Conservation (phyloP, 2,888 invertebrate species). For the Eilema depressum region DNA sequence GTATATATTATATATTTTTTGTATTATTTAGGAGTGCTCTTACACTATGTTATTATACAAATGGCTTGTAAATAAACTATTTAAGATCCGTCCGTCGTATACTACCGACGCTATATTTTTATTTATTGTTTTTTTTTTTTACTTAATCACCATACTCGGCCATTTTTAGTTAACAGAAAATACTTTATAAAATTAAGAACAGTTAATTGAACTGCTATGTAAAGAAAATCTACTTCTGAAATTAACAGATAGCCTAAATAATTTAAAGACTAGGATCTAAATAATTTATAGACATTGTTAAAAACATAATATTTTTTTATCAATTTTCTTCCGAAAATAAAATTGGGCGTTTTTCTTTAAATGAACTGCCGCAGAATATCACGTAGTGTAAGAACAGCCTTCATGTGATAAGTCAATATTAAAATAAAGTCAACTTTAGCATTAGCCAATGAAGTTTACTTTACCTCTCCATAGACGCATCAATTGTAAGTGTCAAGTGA, state of each 20-base stretch:
- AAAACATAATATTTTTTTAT: not conserved
- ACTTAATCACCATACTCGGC: too few relatives aligned
- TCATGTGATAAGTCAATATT: constrained; percentile 35
- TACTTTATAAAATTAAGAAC: too few relatives aligned
- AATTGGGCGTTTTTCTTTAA: not conserved
- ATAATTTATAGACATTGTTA: too few relatives aligned
- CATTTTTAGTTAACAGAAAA: too few relatives aligned
- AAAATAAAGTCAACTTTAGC: constrained; percentile 40
- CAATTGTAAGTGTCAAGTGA: constrained; percentile 53
- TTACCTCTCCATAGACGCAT: constrained; percentile 42
- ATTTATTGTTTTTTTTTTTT: not conserved
- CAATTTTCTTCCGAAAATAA: too few relatives aligned
- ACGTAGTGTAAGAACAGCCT: constrained; percentile 38
- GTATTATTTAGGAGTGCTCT: constrained; percentile 32
- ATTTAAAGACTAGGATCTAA: not conserved
- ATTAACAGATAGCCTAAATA: not conserved
- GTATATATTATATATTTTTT: constrained; percentile 34
- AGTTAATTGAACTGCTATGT: not conserved
- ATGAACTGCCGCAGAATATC: not conserved
- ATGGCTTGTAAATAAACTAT: constrained; percentile 37
- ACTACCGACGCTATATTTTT: constrained; percentile 19
- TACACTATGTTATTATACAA: constrained; percentile 26
- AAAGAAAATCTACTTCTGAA: not conserved
- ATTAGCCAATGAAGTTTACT: constrained; percentile 29
- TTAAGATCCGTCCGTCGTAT: constrained; percentile 28